A percentile compares a stretch with the other conserved stretches of the same genome.
phyloP scores from a whole-genome alignment of 2,113 vertebrate species.

The Ceyx cyanopectus region DNA sequence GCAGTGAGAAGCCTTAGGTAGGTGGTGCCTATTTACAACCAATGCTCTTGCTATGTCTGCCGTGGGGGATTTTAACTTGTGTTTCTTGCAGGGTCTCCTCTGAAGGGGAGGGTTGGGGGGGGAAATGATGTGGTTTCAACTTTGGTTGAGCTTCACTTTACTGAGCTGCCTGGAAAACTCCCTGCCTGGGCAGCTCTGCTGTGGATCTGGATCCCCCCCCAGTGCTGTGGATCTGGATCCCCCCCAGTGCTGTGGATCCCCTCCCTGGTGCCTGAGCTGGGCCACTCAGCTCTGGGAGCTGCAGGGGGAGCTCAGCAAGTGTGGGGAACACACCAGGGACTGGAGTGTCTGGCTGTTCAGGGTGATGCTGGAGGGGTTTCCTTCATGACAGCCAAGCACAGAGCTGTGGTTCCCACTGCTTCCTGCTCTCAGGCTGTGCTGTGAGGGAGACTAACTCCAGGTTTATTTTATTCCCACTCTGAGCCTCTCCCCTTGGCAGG shows the following conservation, averaged over 20 bases:
- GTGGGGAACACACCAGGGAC: neutral
- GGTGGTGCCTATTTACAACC: constrained; percentile 78
- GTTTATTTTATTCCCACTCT: neutral
- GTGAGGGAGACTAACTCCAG: neutral
- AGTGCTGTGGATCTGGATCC: too few relatives aligned
- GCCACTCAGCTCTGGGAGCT: neutral
- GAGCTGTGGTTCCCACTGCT: neutral
- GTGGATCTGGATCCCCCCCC: too few relatives aligned
- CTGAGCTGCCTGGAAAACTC: neutral
- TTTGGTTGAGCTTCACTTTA: neutral
- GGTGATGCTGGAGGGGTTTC: neutral
- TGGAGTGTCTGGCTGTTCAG: neutral
- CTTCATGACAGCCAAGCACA: neutral
- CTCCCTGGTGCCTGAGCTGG: too few relatives aligned
- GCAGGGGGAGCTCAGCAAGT: neutral
- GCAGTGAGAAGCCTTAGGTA: constrained; percentile 90
- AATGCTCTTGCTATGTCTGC: constrained; percentile 47
- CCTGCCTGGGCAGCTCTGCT: too few relatives aligned
- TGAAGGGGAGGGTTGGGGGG: neutral
- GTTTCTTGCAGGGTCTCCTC: constrained; percentile 3
- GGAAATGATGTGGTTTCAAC: too few relatives aligned
- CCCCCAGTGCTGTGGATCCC: too few relatives aligned
- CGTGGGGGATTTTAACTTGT: neutral
- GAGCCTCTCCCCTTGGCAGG: neutral
- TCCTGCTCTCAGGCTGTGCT: neutral